phyloP scores from a whole-genome alignment of 2,113 vertebrate genomes.

The Urocynchramus pylzowi region DNA sequence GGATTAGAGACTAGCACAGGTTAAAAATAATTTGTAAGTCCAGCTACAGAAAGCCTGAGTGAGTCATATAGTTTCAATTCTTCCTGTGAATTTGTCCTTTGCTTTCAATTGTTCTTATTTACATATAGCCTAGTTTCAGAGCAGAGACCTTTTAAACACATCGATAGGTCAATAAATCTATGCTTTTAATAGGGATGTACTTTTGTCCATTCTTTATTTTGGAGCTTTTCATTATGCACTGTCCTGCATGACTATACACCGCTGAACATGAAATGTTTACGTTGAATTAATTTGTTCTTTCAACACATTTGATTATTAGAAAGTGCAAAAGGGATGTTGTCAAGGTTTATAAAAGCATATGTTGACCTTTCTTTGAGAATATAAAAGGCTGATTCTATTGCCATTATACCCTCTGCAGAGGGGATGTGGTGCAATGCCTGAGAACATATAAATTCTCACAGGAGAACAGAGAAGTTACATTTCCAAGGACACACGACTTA shows the following conservation, averaged over 20 bases:
- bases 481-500: neutral
- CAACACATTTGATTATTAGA: slow-evolving; percentile 46
- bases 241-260: slow-evolving; percentile 44
- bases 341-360: neutral
- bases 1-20: neutral
- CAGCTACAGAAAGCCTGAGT: neutral
- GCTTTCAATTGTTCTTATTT: slow-evolving; percentile 62
- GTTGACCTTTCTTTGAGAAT: slow-evolving; percentile 5
- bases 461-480: neutral
- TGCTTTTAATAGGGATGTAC: slow-evolving; percentile 64
- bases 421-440: rapidly evolving
- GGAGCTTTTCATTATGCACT: slow-evolving; percentile 43
- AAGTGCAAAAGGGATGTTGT: slow-evolving; percentile 34
- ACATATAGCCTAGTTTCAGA: slow-evolving; percentile 68
- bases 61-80: neutral
- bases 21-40: slow-evolving; percentile 10
- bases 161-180: slow-evolving; percentile 71
- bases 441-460: neutral
- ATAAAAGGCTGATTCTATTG: neutral
- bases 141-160: slow-evolving; percentile 67
- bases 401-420: neutral
- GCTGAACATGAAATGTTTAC: slow-evolving; percentile 58
- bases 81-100: slow-evolving; percentile 48
- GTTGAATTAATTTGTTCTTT: slow-evolving; percentile 35
- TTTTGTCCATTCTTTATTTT: slow-evolving; percentile 58